A percentile compares a stretch with the other conserved stretches of the same genome.
phyloP scores from a whole-genome alignment of 2,797 vertebrate species.

The Columba guinea region DNA sequence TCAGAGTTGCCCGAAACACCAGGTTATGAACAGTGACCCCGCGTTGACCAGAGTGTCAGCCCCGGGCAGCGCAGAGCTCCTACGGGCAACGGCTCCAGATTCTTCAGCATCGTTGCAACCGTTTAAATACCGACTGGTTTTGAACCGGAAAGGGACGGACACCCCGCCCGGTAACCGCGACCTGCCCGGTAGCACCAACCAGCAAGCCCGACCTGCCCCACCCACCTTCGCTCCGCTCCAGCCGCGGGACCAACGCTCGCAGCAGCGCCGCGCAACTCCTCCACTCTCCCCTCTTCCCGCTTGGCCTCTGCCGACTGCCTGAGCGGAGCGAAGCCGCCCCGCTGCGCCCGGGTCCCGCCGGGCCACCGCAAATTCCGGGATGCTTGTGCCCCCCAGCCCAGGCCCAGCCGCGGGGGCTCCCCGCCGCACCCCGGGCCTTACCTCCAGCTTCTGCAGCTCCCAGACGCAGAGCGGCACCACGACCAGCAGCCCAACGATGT shows the following conservation, averaged over 20 bases:
- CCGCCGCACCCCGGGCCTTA: constrained; percentile 61
- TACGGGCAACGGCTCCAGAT: fast-evolving
- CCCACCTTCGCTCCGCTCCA: fast-evolving
- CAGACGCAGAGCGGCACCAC: constrained; percentile 90
- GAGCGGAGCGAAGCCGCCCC: background rate
- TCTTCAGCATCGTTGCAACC: background rate
- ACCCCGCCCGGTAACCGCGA: no score
- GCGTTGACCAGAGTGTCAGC: no score
- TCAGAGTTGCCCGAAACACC: fast-evolving
- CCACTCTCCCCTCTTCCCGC: background rate
- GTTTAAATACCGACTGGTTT: background rate
- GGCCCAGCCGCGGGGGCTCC: background rate
- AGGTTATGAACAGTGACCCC: background rate
- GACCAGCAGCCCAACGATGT: constrained; percentile 86
- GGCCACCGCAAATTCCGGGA: no score
- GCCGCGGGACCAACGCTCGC: fast-evolving
- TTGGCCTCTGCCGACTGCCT: fast-evolving
- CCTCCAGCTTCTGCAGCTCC: constrained; percentile 92
- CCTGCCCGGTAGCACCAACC: background rate
- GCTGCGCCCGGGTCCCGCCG: no score
- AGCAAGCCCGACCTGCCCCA: no score
- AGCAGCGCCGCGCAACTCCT: background rate
- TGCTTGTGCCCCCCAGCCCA: no score
- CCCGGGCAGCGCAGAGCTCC: background rate
- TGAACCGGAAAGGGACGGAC: background rate